These are phyloP conservation scores for Strigamia maritima DNA, from an alignment of 2,888 invertebrate genomes.

Conservation along the genomic window DNA sequence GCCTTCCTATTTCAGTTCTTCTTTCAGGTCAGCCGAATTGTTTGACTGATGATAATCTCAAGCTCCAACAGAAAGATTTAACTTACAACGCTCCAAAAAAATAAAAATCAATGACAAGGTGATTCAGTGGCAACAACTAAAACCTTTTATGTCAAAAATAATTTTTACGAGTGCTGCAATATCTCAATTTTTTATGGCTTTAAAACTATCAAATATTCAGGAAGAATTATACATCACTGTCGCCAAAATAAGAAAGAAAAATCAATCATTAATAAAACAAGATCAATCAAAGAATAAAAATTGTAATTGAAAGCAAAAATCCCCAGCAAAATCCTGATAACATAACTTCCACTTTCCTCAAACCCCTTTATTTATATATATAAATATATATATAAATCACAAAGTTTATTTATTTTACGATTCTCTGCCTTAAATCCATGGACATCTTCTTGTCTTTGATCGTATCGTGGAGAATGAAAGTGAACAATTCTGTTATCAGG, in stretches of 20 bases:
- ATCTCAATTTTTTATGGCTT: background rate
- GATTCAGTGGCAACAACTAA: slow-evolving; percentile 22
- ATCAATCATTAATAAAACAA: background rate
- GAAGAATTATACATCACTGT: background rate
- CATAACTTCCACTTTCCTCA: background rate
- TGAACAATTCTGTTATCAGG: slow-evolving; percentile 20
- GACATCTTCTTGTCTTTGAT: slow-evolving; percentile 7
- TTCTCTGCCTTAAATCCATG: background rate
- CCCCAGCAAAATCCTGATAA: slow-evolving; percentile 51
- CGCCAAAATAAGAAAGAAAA: background rate
- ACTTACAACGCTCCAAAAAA: background rate
- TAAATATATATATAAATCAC: background rate
- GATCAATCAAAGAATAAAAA: background rate
- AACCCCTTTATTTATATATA: background rate
- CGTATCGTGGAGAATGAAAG: background rate
- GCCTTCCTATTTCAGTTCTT: background rate
- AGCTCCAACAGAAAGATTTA: background rate
- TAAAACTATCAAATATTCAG: slow-evolving; percentile 18
- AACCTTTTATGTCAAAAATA: background rate
- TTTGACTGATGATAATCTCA: slow-evolving; percentile 18
- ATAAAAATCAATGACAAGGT: background rate
- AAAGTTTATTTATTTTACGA: background rate
- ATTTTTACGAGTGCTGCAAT: background rate
- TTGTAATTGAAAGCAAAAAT: slow-evolving; percentile 49
- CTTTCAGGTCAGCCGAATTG: background rate